phyloP scores from a whole-genome alignment of 2,888 invertebrate species.

The Sminthurinus aureus region DNA sequence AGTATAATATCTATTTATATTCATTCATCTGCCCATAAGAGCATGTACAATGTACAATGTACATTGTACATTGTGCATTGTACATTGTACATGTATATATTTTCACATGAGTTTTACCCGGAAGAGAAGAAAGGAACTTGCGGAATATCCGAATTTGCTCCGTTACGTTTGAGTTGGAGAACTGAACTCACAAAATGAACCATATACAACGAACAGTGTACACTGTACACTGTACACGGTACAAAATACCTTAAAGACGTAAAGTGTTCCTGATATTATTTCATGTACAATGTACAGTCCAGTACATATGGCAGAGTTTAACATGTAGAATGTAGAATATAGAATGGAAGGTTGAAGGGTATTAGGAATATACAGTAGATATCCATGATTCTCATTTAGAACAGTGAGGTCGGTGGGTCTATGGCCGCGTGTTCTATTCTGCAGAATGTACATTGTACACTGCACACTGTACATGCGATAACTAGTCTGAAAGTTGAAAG shows the following conservation, averaged over 20 bases:
- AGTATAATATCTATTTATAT: no score
- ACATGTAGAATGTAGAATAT: not conserved
- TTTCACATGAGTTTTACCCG: not conserved
- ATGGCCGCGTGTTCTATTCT: not conserved
- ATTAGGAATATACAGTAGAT: not conserved
- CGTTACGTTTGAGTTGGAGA: not conserved
- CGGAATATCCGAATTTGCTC: not conserved
- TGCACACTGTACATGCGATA: no score
- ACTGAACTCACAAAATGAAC: no score
- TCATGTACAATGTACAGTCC: not conserved
- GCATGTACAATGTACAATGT: not conserved
- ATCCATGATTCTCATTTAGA: constrained; percentile 4
- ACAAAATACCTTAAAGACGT: constrained; percentile 1
- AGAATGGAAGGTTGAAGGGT: not conserved
- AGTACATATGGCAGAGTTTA: not conserved
- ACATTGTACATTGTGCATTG: no score
- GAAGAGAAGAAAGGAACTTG: not conserved
- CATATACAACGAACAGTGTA: no score
- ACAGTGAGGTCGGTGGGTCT: constrained; percentile 4
- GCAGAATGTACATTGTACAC: not conserved
- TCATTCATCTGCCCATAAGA: no score
- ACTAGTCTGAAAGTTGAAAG: not conserved
- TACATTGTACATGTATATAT: no score
- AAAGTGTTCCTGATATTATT: not conserved
- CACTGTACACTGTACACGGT: not conserved